Percentiles rank a stretch among this genome's conserved stretches.
Evolutionary conservation across 2,113 vertebrate genomes (phyloP).

Genomic region (Pyxicephalus adspersus): DNA sequence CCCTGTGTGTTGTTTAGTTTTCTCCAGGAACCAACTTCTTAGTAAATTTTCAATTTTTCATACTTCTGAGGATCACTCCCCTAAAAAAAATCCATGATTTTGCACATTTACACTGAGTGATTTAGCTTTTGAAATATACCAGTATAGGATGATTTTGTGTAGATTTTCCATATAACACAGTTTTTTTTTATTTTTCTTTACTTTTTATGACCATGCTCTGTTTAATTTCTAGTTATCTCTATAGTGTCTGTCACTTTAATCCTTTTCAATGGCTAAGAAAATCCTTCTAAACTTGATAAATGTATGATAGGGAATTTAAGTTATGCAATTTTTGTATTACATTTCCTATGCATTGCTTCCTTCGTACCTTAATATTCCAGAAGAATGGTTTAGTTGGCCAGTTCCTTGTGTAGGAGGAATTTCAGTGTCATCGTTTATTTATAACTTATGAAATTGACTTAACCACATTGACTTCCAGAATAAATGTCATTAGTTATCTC

Average conservation of each 20-base stretch:
- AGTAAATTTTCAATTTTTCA: no score
- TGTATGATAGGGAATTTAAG: conserved; percentile 1
- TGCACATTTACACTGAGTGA: no score
- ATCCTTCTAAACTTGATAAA: neutral
- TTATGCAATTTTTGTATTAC: conserved; percentile 16
- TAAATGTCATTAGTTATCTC: conserved; percentile 39
- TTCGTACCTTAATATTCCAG: neutral
- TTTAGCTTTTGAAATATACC: no score
- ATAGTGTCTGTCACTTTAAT: neutral
- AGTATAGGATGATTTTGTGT: no score
- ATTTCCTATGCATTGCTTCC: conserved; percentile 4
- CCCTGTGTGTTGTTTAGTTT: no score
- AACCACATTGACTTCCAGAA: conserved; percentile 7
- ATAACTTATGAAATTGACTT: conserved; percentile 31
- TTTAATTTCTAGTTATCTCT: conserved; percentile 2
- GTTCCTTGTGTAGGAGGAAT: conserved; percentile 2
- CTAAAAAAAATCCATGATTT: no score
- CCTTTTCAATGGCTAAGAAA: neutral
- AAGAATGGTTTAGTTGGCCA: conserved; percentile 7
- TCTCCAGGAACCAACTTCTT: no score
- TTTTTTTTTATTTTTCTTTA: neutral
- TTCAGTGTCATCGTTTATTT: conserved; percentile 16
- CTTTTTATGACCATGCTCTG: conserved; percentile 2
- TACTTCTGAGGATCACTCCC: no score
- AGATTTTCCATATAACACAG: neutral